Base-by-base conservation (phyloP, 2,888 invertebrate species). In the Lysandra coridon region DNA sequence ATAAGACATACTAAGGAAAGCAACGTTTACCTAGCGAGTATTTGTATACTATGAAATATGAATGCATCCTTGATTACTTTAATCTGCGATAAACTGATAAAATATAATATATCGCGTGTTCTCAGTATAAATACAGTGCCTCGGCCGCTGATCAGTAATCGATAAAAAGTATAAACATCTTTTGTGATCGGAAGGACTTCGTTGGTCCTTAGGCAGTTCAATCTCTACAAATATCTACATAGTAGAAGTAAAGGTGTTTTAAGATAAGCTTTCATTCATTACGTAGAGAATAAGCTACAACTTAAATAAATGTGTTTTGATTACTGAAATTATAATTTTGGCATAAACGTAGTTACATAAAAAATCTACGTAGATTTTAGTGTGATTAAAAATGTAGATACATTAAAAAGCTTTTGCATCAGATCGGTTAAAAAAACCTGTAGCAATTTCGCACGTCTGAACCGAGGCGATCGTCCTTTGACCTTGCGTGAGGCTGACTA, bases 41-140 rank as follows among this genome's bases (percentile, higher is more conserved):
- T 62, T 76, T 74, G 78, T 80, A 79, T 74, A 78, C 4, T 78
- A 73, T 44, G 12, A 75, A 79, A 77, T 78, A 73, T 44, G 12
- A 75, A 79, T 78, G 77, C 79, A 80, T 62, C 73, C 80, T 60
- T 74, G 79, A 83, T 81, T 80, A 80, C 75, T 60, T 60, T 79
- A 81, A 83, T 79, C 80, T 62, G 79, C 82, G 82, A 81, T 82
- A 82, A 82, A 80, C 79, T 79, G 82, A 82, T 83, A 82, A 82
- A 74, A 80, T 74, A 79, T 64, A 74, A 80, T 78, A 60, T 53
- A 78, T 30, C 37, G 64, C 44, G 49, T 69, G 33, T 69, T 69
- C 53, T 33, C 53, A 78, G 30, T 69, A 62, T n/a, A 23, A 64
- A 30, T 64, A 64, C 64, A 69, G 37, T 69, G 69, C 17, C 69